phyloP scores from a whole-genome alignment of 23 tunicate genomes.

The Oikopleura albicans region DNA sequence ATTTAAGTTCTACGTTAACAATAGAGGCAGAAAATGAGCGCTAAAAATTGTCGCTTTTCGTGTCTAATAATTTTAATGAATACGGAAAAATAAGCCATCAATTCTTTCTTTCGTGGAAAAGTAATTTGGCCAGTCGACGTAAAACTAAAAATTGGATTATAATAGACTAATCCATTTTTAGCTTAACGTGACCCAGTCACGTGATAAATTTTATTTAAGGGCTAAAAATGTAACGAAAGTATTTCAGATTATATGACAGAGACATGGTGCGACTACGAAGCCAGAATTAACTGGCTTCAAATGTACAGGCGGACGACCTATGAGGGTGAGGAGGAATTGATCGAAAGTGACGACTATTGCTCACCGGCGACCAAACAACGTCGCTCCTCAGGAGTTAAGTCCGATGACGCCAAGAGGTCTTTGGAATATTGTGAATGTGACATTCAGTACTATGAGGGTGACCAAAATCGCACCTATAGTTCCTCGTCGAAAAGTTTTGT shows the following conservation, averaged over 20 bases:
- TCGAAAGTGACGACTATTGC: neutral
- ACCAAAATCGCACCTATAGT: neutral
- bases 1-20: too few species aligned
- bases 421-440: neutral
- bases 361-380: neutral
- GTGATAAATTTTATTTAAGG: too few species aligned
- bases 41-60: too few species aligned
- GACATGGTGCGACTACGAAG: neutral
- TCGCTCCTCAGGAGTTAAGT: neutral
- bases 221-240: too few species aligned
- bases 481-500: neutral
- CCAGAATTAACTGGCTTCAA: neutral
- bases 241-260: neutral
- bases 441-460: neutral
- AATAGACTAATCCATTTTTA: too few species aligned
- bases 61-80: too few species aligned
- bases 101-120: too few species aligned
- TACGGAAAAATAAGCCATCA: too few species aligned
- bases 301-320: neutral
- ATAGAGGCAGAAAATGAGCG: too few species aligned
- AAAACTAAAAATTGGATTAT: too few species aligned
- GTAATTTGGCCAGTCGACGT: too few species aligned
- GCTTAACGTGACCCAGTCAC: too few species aligned
- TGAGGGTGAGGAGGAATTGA: neutral
- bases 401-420: neutral